Conservation (phyloP, 1,140 invertebrate genomes). For the Rhynchophorus ferrugineus region DNA sequence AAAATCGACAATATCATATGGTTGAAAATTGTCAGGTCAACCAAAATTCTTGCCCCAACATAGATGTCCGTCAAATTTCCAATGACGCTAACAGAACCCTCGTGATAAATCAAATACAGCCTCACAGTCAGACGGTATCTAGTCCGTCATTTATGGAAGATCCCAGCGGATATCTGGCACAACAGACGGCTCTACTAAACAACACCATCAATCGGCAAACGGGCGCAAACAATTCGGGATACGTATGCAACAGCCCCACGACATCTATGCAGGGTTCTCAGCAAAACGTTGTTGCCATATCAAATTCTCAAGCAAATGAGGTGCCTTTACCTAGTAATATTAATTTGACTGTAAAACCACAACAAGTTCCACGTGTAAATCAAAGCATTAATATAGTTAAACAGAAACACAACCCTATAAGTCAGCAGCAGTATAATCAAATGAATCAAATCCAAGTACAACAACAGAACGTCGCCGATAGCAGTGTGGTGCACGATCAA, state of each 20-base stretch:
- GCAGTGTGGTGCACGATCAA: constrained; percentile 45
- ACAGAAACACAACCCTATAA: not conserved
- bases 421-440: not conserved
- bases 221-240: constrained; percentile 42
- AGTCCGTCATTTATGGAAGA: constrained; percentile 78
- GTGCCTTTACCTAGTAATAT: constrained; percentile 45
- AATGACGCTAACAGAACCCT: constrained; percentile 40
- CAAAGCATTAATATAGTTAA: constrained; percentile 12
- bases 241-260: constrained; percentile 39
- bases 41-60: constrained; percentile 44
- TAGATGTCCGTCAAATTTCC: constrained; percentile 44
- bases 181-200: constrained; percentile 76
- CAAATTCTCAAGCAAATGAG: constrained; percentile 34
- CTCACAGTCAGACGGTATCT: constrained; percentile 29
- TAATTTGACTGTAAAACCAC: constrained; percentile 30
- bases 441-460: constrained; percentile 11
- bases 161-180: constrained; percentile 78
- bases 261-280: constrained; percentile 29
- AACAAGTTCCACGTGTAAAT: constrained; percentile 21
- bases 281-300: constrained; percentile 25
- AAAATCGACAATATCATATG: constrained; percentile 48
- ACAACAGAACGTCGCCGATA: constrained; percentile 40
- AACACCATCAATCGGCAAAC: constrained; percentile 74
- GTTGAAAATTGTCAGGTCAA: constrained; percentile 27
- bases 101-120: constrained; percentile 38